phyloP scores from a whole-genome alignment of 1,140 invertebrate genomes.

The Pseudachorutes palmiensis region DNA sequence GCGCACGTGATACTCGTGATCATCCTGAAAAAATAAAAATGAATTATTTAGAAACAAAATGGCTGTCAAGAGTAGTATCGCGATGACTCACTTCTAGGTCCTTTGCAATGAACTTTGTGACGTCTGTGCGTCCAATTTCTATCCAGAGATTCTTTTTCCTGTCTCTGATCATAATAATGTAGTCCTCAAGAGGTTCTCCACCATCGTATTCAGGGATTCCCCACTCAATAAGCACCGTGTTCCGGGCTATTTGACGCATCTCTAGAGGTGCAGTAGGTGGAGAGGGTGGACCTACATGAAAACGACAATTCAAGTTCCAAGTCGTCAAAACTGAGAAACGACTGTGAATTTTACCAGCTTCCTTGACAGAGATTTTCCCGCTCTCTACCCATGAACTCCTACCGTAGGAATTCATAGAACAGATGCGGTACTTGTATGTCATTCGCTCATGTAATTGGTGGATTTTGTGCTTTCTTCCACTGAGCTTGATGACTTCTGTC shows the following conservation, averaged over 20 bases:
- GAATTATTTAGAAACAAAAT: not conserved
- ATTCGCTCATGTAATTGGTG: not conserved
- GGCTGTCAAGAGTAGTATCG: too few relatives aligned
- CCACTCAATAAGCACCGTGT: conserved; percentile 84
- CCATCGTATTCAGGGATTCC: conserved; percentile 87
- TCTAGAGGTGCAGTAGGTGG: conserved; percentile 82
- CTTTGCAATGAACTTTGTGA: conserved; percentile 72
- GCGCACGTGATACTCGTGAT: conserved; percentile 78
- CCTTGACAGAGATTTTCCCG: not conserved
- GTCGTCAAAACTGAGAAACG: not conserved
- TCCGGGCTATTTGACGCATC: conserved; percentile 67
- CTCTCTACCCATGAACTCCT: not conserved
- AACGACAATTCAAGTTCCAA: not conserved
- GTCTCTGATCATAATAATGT: conserved; percentile 88
- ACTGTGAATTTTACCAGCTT: not conserved
- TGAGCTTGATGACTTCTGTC: not conserved
- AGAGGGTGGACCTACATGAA: conserved; percentile 66
- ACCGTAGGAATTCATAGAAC: not conserved
- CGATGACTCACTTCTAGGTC: conserved; percentile 66
- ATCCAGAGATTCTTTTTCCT: conserved; percentile 91
- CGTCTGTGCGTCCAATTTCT: conserved; percentile 77
- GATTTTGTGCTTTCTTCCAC: not conserved
- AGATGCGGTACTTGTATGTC: not conserved
- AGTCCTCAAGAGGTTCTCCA: conserved; percentile 78
- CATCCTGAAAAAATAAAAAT: conserved; percentile 50